These are phyloP conservation scores for Oryzias melastigma DNA, from an alignment of 2,113 vertebrate species.

Conservation along the genomic window DNA sequence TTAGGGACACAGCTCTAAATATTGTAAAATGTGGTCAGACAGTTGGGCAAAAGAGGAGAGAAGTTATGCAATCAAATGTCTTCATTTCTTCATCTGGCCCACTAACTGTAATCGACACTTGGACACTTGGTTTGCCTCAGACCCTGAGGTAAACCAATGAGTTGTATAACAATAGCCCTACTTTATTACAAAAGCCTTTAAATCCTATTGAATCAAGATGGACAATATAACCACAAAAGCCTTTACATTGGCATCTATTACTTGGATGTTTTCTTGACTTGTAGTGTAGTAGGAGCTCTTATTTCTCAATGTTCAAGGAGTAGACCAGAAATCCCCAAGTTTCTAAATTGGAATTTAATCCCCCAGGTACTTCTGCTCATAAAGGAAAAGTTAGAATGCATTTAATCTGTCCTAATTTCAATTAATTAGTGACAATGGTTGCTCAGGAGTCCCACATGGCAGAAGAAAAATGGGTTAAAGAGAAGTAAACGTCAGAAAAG, in stretches of 20 bases:
- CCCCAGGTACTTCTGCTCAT: constrained; percentile 81
- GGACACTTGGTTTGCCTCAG: too few species aligned
- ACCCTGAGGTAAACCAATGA: constrained; percentile 54
- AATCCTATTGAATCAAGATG: constrained; percentile 68
- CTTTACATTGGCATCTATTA: constrained; percentile 75
- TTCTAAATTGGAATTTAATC: constrained; percentile 84
- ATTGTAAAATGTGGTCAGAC: background rate
- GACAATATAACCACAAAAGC: constrained; percentile 71
- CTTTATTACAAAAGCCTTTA: constrained; percentile 49
- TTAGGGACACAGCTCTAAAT: too few species aligned
- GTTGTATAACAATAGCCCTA: constrained; percentile 24
- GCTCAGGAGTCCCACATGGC: constrained; percentile 79
- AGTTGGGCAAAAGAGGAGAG: constrained; percentile 10
- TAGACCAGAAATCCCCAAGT: constrained; percentile 79
- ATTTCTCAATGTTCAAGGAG: constrained; percentile 76
- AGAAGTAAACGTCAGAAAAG: constrained; percentile 75
- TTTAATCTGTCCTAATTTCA: constrained; percentile 86
- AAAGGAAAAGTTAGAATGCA: constrained; percentile 83
- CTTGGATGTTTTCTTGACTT: constrained; percentile 67
- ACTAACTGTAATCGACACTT: constrained; percentile 13
- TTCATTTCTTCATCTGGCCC: constrained; percentile 25
- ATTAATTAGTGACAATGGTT: constrained; percentile 84
- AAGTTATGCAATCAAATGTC: constrained; percentile 50
- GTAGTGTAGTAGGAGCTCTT: constrained; percentile 70
- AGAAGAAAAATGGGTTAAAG: constrained; percentile 74